Evolutionary conservation across 1,140 invertebrate genomes (phyloP), one percentile per base, ranked within the genome.

Genomic region (Bombus waltoni): DNA sequence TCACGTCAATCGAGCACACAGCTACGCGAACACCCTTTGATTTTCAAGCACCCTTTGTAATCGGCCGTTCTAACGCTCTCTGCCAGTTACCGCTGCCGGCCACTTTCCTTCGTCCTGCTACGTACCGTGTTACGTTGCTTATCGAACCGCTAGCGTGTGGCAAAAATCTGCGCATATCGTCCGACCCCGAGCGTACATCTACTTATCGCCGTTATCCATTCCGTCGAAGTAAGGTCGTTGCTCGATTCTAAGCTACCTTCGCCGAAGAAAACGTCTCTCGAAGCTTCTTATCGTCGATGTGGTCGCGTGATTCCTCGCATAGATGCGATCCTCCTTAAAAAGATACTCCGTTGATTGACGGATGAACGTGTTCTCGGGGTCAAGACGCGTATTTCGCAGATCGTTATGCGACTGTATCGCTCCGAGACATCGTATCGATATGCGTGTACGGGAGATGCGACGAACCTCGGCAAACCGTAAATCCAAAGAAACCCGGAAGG

Each of bases 1-100:
- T 90, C 90, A 83, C 88, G 86, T 87, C 81, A 77, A 79, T 81
- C 88, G 73, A 74, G 77, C 70, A n/a, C 72, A 59, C 22, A 62
- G 57, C 65, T 62, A 68, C 2, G 25, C 65, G 78, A 32, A 74
- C 59, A 74, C 79, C 83, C 83, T 85, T 74, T 85, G 84, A 81
- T 81, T 81, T 85, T 57, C 57, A 53, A 47, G 40, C 35, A 35
- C 68, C 77, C 38, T 44, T 71, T 11, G 75, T 28, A 71, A 79
- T 35, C 35, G 47, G 15, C 22, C 71, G 70, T 44, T 82, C 40
- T 28, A 68, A 68, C 40, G n/a, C 18, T 47, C 44, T 40, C 15
- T 3, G 71, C n/a, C 13, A 66, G 22, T 10, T 11, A 13, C 25
- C 47, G 35, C 53, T 59, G 11, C 18, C 18, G 32, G 32, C 38